Evolutionary conservation across 2,888 invertebrate species (phyloP).

Genomic region (Agrenia bidenticulata): DNA sequence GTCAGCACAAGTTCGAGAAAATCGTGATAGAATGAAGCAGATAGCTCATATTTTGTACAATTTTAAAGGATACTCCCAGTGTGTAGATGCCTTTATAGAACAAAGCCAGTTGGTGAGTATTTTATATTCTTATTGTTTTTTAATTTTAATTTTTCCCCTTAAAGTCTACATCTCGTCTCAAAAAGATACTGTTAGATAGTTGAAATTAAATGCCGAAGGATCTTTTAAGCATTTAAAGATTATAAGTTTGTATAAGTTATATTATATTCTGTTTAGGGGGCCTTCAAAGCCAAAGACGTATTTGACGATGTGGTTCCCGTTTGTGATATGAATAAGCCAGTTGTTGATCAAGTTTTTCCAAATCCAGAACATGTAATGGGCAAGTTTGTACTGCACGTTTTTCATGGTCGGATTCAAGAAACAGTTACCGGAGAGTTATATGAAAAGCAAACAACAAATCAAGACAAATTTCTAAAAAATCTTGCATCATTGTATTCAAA

Average conservation of each 20-base stretch:
- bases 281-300: slow-evolving; percentile 82
- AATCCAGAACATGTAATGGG: slow-evolving; percentile 97
- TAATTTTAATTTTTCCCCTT: too few relatives aligned
- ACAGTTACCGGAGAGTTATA: slow-evolving; percentile 72
- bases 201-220: too few relatives aligned
- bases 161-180: too few relatives aligned
- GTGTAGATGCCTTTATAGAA: slow-evolving; percentile 95
- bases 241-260: too few relatives aligned
- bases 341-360: slow-evolving; percentile 85
- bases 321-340: slow-evolving; percentile 80
- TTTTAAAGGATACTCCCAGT: slow-evolving; percentile 94
- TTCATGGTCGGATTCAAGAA: slow-evolving; percentile 77
- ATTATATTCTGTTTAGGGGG: slow-evolving; percentile 64
- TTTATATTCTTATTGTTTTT: too few relatives aligned
- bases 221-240: too few relatives aligned
- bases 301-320: slow-evolving; percentile 86
- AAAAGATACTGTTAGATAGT: too few relatives aligned
- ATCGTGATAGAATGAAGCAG: slow-evolving; percentile 86
- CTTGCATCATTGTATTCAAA: slow-evolving; percentile 87
- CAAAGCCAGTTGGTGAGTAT: slow-evolving; percentile 86
- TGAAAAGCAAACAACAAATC: slow-evolving; percentile 61
- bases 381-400: slow-evolving; percentile 94
- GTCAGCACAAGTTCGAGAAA: slow-evolving; percentile 79
- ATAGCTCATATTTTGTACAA: slow-evolving; percentile 88
- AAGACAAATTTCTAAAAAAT: slow-evolving; percentile 81